Evolutionary conservation across 2,888 invertebrate genomes (phyloP), one percentile per base, ranked within the genome.

Genomic region (Lithodes maja): DNA sequence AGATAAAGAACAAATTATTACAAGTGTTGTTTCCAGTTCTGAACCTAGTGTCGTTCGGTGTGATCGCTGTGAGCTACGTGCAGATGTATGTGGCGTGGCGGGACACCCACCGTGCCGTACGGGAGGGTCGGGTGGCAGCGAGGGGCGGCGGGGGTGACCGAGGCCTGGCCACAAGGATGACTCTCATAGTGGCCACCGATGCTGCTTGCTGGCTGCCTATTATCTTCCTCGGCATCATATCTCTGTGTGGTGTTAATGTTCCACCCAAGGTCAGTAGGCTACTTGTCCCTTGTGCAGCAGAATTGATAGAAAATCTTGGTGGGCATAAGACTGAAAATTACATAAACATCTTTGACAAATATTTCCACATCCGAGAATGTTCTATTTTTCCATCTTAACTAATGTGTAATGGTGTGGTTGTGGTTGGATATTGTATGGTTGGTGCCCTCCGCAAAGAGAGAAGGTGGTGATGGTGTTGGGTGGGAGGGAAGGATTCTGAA

Each of bases 121-220:
- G 88, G 52, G 80, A 52, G 54, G 88, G 84, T 61, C 61, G 81
- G 12, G 79, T 55, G 3, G 94, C 95, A 94, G 94, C 94, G 0
- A 93, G 94, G 86, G 61, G 61, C 61, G 61, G 61, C 61, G 94
- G 85, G 61, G 61, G 61, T 61, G 61, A 61, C 61, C 12, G 5
- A 5, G 12, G 61, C 61, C 61, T 61, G 61, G 61, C 7, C 12
- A 61, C 61, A 5, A 93, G 94, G 84, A 94, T 95, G 94, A 94
- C 94, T 0, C 92, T 95, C 17, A 94, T 95, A 68, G 94, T 95
- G 1, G 93, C 94, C 89, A 95, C 95, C 0, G 94, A 95, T 92
- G 94, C 94, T 90, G 94, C 94, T 83, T 95, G 95, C 92, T 95
- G 94, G 95, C 93, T 95, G 87, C 95, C 95, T 15, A 95, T 95